Evolutionary conservation across 2,113 vertebrate genomes (phyloP).

Genomic region (Megalops atlanticus): DNA sequence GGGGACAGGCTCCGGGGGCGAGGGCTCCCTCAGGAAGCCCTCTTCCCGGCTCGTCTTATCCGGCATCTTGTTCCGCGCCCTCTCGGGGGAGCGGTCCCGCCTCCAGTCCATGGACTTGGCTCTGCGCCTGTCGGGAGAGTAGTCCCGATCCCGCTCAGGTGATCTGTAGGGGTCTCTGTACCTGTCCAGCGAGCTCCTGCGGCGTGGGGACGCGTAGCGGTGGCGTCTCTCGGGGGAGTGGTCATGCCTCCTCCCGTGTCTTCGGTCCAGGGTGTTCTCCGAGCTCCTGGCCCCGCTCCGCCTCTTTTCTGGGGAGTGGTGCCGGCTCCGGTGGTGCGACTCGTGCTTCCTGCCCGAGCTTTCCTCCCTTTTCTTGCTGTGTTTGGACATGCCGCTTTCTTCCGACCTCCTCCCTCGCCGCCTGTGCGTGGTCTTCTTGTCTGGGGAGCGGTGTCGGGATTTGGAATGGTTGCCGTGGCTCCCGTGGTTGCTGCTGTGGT

Average conservation of each 20-base stretch:
- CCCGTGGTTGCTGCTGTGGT: constrained; percentile 56
- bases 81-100: constrained; percentile 64
- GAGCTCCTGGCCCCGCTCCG: constrained; percentile 77
- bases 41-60: constrained; percentile 67
- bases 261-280: constrained; percentile 81
- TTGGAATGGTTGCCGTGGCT: constrained; percentile 66
- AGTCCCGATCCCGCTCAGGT: constrained; percentile 65
- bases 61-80: constrained; percentile 66
- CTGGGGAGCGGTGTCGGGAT: constrained; percentile 76
- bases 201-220: constrained; percentile 55
- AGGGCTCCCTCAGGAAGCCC: neutral
- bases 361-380: constrained; percentile 58
- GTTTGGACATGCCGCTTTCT: constrained; percentile 33
- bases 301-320: constrained; percentile 76
- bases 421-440: constrained; percentile 68
- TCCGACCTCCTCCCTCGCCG: constrained; percentile 47
- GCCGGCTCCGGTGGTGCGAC: constrained; percentile 55
- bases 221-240: constrained; percentile 76
- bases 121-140: constrained; percentile 72
- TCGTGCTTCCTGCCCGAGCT: constrained; percentile 65
- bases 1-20: neutral
- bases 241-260: constrained; percentile 61
- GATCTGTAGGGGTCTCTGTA: constrained; percentile 64
- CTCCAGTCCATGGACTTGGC: constrained; percentile 57
- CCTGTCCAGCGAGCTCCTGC: constrained; percentile 74